Conservation (phyloP, 1,140 invertebrate genomes). For the Drosophila melanogaster region Release_6_plus_ISO1_MT NT_033777.3:21501501-21502000, state of each 20-base stretch:
- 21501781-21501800: slow-evolving; percentile 45
- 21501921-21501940: slow-evolving; percentile 29
- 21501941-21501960: slow-evolving; percentile 73
- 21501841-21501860: slow-evolving; percentile 23
- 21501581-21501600: slow-evolving; percentile 56
- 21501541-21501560: slow-evolving; percentile 78
- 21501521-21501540: slow-evolving; percentile 26
- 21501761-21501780: slow-evolving; percentile 9
- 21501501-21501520: slow-evolving; percentile 40
- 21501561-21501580: slow-evolving; percentile 76
- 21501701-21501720: slow-evolving; percentile 55
- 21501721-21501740: slow-evolving; percentile 53
- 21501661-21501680: slow-evolving; percentile 76
- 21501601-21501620: slow-evolving; percentile 56
- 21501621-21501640: slow-evolving; percentile 4
- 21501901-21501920: slow-evolving; percentile 65
- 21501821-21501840: slow-evolving; percentile 34
- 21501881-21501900: slow-evolving; percentile 49
- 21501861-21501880: slow-evolving; percentile 17
- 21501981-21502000: slow-evolving; percentile 77
- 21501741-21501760: not conserved
- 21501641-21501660: slow-evolving; percentile 54
- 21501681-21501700: slow-evolving; percentile 69
- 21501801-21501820: slow-evolving; percentile 10
- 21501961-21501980: slow-evolving; percentile 55